A percentile compares a stretch with the other conserved stretches of the same genome.
phyloP scores from a whole-genome alignment of 2,888 invertebrate genomes.

The Drosophila trichaetosa region DNA sequence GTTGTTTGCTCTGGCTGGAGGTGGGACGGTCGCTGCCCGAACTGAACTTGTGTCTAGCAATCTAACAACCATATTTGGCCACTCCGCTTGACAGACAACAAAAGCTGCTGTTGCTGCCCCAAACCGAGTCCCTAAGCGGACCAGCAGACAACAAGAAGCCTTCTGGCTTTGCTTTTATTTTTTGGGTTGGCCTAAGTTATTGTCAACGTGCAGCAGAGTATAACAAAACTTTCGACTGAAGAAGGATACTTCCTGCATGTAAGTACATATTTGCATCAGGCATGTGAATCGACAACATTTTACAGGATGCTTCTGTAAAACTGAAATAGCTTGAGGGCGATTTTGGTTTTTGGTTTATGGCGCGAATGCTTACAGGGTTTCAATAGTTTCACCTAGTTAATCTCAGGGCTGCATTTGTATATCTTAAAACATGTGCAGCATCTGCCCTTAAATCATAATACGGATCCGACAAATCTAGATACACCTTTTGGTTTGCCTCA shows the following conservation, averaged over 20 bases:
- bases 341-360: neutral
- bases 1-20: slow-evolving; percentile 4
- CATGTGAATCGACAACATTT: neutral
- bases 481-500: neutral
- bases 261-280: neutral
- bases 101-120: slow-evolving; percentile 47
- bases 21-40: slow-evolving; percentile 1
- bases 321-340: neutral
- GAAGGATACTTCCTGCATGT: slow-evolving; percentile 3
- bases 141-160: slow-evolving; percentile 40
- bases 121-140: slow-evolving; percentile 36
- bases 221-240: slow-evolving; percentile 16
- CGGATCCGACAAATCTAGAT: neutral
- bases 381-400: neutral
- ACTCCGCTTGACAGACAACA: slow-evolving; percentile 77
- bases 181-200: slow-evolving; percentile 17
- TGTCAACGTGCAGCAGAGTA: slow-evolving; percentile 52
- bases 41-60: slow-evolving; percentile 51
- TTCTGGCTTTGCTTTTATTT: slow-evolving; percentile 22
- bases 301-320: neutral
- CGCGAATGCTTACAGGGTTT: neutral
- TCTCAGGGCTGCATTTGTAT: neutral
- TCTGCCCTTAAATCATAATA: neutral
- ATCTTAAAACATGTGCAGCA: neutral
- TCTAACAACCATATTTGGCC: slow-evolving; percentile 80